Conservation (phyloP, 2,797 vertebrate species). For the Dromococcyx pavoninus region DNA sequence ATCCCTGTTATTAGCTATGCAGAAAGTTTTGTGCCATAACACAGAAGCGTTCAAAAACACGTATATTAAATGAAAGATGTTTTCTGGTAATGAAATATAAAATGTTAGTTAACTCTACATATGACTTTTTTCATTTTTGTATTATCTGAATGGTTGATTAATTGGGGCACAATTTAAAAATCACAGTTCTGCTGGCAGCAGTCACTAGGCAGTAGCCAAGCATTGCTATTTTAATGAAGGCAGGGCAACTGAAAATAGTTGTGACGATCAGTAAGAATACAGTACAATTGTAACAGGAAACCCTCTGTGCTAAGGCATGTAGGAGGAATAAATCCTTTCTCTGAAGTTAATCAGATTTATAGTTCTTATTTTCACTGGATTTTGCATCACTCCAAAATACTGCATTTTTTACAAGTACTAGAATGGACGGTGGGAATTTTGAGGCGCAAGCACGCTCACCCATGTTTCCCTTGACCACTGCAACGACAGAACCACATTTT, state of each 20-base stretch:
- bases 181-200: neutral
- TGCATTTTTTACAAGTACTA: neutral
- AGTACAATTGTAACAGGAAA: neutral
- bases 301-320: neutral
- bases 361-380: neutral
- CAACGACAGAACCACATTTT: neutral
- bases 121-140: neutral
- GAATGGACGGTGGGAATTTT: neutral
- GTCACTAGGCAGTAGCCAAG: neutral
- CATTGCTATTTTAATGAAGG: conserved; percentile 18
- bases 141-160: neutral
- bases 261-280: neutral
- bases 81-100: neutral
- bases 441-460: neutral
- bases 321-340: neutral
- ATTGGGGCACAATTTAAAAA: neutral
- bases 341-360: neutral
- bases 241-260: conserved; percentile 27
- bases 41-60: neutral
- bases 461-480: neutral
- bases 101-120: neutral
- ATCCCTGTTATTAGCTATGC: neutral
- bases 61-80: neutral
- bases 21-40: neutral
- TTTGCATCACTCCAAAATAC: neutral